phyloP scores from a whole-genome alignment of 2,888 invertebrate species.

The Oxystoma pomonae region DNA sequence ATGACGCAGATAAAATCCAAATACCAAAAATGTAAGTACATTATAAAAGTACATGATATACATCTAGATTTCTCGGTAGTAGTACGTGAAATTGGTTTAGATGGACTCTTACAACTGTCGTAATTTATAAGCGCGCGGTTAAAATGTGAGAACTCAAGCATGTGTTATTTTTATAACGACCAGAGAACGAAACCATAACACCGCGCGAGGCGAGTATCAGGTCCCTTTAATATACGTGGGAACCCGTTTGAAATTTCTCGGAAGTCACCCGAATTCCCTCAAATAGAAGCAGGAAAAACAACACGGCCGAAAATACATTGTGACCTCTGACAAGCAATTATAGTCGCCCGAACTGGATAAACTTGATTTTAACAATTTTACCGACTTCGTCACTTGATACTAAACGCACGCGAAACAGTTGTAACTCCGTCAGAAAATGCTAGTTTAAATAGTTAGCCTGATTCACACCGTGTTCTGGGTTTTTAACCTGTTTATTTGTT shows the following conservation, averaged over 20 bases:
- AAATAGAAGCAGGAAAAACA: constrained; percentile 29
- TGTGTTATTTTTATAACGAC: background rate
- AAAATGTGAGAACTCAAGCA: background rate
- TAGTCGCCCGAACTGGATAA: constrained; percentile 38
- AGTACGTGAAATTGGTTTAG: background rate
- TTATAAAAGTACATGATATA: background rate
- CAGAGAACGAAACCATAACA: constrained; percentile 1
- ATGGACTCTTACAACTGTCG: background rate
- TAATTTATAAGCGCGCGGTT: background rate
- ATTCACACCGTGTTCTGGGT: constrained; percentile 28
- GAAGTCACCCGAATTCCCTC: constrained; percentile 33
- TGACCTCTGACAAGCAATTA: constrained; percentile 18
- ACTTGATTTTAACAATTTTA: constrained; percentile 39
- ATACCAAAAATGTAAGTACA: constrained; percentile 96
- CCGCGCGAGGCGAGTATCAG: background rate
- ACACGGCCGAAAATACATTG: constrained; percentile 15
- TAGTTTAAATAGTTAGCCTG: constrained; percentile 36
- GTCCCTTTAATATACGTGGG: constrained; percentile 21
- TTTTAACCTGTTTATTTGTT: constrained; percentile 30
- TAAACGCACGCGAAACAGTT: constrained; percentile 33
- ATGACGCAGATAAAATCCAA: constrained; percentile 94
- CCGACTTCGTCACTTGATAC: constrained; percentile 34
- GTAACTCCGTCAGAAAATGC: constrained; percentile 33
- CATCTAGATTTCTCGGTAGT: background rate
- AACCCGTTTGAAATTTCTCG: constrained; percentile 30